Percentiles rank a stretch among this genome's conserved stretches.
Evolutionary conservation across 2,888 invertebrate species (phyloP).

Genomic region (Agrilus mali): DNA sequence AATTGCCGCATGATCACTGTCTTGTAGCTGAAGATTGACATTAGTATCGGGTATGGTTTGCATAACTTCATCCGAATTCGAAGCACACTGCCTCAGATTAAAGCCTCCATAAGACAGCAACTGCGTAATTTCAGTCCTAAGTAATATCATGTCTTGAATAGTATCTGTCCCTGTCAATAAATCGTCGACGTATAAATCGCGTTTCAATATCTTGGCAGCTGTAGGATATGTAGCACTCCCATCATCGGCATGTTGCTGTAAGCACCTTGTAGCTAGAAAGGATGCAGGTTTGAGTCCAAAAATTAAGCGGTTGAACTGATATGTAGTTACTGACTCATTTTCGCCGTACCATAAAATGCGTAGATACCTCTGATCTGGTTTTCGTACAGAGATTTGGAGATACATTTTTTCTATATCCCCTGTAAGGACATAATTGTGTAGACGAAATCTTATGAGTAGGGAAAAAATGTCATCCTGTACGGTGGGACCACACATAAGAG

Average conservation of each 20-base stretch:
- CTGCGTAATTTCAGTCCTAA: slow-evolving; percentile 6
- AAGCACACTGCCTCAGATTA: slow-evolving; percentile 15
- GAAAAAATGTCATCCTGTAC: too few relatives aligned
- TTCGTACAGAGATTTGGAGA: slow-evolving; percentile 18
- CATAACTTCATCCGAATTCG: slow-evolving; percentile 7
- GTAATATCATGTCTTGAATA: slow-evolving; percentile 1
- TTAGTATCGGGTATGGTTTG: not conserved
- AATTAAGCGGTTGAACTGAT: not conserved
- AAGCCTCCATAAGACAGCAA: slow-evolving; percentile 5
- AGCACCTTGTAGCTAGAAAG: slow-evolving; percentile 17
- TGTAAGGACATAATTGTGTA: slow-evolving; percentile 18
- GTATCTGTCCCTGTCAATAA: slow-evolving; percentile 11
- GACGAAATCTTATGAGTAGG: too few relatives aligned
- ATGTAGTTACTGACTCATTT: slow-evolving; percentile 9
- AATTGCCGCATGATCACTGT: not conserved
- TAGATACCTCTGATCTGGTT: slow-evolving; percentile 19
- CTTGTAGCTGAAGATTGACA: not conserved
- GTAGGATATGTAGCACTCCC: slow-evolving; percentile 14
- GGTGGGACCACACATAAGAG: too few relatives aligned
- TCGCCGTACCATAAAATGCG: slow-evolving; percentile 24
- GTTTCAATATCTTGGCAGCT: slow-evolving; percentile 9
- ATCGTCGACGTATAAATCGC: slow-evolving; percentile 19
- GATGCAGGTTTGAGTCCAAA: slow-evolving; percentile 22
- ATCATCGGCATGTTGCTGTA: slow-evolving; percentile 4
- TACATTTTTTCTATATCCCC: slow-evolving; percentile 28